Evolutionary conservation across 1,140 invertebrate species (phyloP).

Genomic region (Zaprionus tsacasi): DNA sequence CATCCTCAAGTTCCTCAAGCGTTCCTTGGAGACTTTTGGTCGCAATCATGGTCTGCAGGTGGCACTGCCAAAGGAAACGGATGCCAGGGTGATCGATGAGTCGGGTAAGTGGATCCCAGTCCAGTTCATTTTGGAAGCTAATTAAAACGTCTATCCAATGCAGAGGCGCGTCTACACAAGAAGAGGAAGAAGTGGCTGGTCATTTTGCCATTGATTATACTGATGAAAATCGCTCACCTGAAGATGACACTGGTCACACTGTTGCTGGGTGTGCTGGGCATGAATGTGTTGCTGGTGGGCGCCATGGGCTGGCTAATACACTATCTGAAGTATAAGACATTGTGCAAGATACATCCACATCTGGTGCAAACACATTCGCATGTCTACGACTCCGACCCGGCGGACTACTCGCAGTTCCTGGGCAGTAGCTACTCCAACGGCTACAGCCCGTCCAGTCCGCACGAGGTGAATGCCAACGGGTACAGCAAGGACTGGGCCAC

Average conservation of each 20-base stretch:
- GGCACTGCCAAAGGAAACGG: conserved; percentile 57
- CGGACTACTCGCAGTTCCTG: conserved; percentile 77
- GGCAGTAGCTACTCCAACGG: conserved; percentile 74
- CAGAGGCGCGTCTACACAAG: conserved; percentile 53
- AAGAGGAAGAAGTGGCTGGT: conserved; percentile 79
- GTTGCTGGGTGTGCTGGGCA: conserved; percentile 64
- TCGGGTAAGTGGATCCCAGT: conserved; percentile 49
- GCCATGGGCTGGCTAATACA: conserved; percentile 78
- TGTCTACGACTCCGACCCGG: conserved; percentile 79
- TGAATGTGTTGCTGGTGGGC: conserved; percentile 76
- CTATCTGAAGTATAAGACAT: conserved; percentile 78
- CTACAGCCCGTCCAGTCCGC: conserved; percentile 61
- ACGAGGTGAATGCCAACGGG: conserved; percentile 60
- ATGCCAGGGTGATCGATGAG: conserved; percentile 67
- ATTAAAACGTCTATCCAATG: background rate
- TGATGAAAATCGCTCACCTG: conserved; percentile 79
- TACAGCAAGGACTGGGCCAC: conserved; percentile 78
- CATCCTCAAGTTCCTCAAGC: conserved; percentile 74
- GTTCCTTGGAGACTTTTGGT: conserved; percentile 73
- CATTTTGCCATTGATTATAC: conserved; percentile 72
- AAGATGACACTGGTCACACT: conserved; percentile 78
- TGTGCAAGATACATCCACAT: conserved; percentile 82
- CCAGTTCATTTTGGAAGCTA: background rate
- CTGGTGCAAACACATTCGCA: conserved; percentile 80
- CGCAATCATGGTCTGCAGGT: conserved; percentile 75